Conservation (phyloP, 2,797 vertebrate species). For the Acanthornis magna region DNA sequence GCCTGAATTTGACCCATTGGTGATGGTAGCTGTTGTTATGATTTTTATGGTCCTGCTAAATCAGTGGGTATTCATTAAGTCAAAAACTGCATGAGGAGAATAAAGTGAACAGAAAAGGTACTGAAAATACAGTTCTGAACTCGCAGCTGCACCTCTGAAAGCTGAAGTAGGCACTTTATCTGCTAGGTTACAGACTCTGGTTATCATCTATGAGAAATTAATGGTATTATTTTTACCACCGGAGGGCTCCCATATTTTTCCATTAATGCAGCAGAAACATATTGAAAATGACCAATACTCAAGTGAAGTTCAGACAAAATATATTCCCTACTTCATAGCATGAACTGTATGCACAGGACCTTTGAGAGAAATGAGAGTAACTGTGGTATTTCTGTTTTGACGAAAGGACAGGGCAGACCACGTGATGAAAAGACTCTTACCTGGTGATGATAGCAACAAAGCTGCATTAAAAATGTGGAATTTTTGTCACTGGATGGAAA, state of each 20-base stretch:
- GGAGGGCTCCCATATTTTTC: conserved; percentile 51
- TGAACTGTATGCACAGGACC: background rate
- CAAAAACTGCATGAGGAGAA: background rate
- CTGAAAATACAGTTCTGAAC: background rate
- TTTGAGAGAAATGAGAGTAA: background rate
- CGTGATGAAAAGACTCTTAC: background rate
- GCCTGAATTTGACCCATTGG: background rate
- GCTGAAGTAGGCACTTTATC: conserved; percentile 28
- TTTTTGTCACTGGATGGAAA: background rate
- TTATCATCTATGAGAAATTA: conserved; percentile 44
- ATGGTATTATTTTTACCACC: conserved; percentile 53
- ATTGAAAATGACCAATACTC: conserved; percentile 16
- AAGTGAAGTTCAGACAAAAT: conserved; percentile 1
- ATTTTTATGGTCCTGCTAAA: background rate
- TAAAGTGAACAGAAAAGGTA: background rate
- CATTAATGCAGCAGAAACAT: conserved; percentile 40
- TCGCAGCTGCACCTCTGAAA: conserved; percentile 2
- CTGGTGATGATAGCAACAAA: background rate
- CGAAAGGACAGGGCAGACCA: background rate
- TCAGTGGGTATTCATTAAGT: background rate
- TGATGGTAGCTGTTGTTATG: background rate
- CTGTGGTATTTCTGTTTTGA: background rate
- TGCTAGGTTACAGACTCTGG: conserved; percentile 4
- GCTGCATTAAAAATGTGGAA: background rate
- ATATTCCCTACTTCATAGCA: background rate